Base-by-base conservation (phyloP, 2,888 invertebrate genomes). In the Tinea trinotella region DNA sequence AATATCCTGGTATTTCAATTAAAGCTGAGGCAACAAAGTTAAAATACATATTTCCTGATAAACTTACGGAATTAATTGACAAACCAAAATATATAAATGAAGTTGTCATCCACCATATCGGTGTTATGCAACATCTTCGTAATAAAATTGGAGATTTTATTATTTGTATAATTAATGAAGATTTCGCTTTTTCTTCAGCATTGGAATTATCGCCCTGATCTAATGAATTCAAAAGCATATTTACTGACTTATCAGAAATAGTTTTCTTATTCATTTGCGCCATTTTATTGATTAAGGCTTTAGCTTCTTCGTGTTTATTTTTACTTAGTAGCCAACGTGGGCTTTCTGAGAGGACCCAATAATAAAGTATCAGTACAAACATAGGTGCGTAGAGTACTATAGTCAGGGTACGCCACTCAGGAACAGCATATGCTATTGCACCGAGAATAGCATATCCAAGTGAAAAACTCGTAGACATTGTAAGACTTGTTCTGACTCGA, bases 61-160 rank as follows among this genome's bases (percentile, higher is more conserved):
- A 76, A 46, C 89, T 87, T 3, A 93, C 92, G 0, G 94, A 91
- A 73, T 93, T 93, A 53, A 94, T 82, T 10, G 92, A 92, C 56
- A 95, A 74, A 0, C 94, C 94, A 62, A 93, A 94, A 70, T 93
- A 95, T 52, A 94, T 90, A 59, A 94, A 90, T 0, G 92, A 91
- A 60, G 92, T 92, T 1, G 93, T 90, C 49, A 93, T 89, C 93
- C 93, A 93, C 71, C 92, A 90, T 57, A 93, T 83, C n/a, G 91
- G 92, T 56, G 92, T 92, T 36, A 90, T 90, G 40, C 89, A 70
- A 62, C 91, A 81, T 58, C 91, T 80, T n/a, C 88, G 71, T 13
- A 90, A 65, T 56, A 92, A 71, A 44, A 83, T 76, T 1, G 78
- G 79, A 0, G 89, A 89, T 59, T 78, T 85, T 17, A 90, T 62